Base-by-base conservation (phyloP, 2,113 vertebrate genomes). In the Paramormyrops kingsleyae region DNA sequence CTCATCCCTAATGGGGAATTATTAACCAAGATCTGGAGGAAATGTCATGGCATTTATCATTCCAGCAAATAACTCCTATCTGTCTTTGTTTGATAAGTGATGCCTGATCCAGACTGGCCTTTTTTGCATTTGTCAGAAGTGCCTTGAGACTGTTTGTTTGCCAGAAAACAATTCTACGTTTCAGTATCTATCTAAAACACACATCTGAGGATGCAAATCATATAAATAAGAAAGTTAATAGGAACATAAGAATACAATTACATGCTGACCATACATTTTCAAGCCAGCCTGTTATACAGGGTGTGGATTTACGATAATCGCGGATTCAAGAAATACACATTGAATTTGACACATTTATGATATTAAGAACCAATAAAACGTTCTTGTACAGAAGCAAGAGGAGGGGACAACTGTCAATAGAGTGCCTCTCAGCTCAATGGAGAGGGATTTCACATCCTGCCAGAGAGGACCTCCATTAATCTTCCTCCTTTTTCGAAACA, bases 401-500 rank as follows among this genome's bases (percentile, higher is more conserved):
- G 47, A 88, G 77, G 59, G 88, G 83, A 80, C 47, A 88, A 89
- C 52, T 92, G 91, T 90, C 92, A 91, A 92, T 90, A 90, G 89
- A 88, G 89, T 80, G 90, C 46, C 90, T 88, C 88, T 19, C 89
- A 86, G 83, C 88, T 91, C 90, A 62, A 91, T 91, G 91, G 89
- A 92, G 91, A 92, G 89, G 88, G 90, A 91, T 93, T 92, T 92
- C 90, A 89, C 90, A 91, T 92, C 66, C 90, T 74, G 88, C 66
- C 89, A 88, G 89, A 89, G 96, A 96, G 96, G 96, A 95, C 93
- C 95, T 95, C 92, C 95, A 95, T 96, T 96, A 95, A 95, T 97
- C 97, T 96, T 95, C 95, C 96, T 15, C 87, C 35, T 77, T 95
- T 94, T 94, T 96, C 97, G 94, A 87, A 96, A 96, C 95, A 95